Evolutionary conservation across 2,888 invertebrate genomes (phyloP).

Genomic region (Drosophila kanekoi): DNA sequence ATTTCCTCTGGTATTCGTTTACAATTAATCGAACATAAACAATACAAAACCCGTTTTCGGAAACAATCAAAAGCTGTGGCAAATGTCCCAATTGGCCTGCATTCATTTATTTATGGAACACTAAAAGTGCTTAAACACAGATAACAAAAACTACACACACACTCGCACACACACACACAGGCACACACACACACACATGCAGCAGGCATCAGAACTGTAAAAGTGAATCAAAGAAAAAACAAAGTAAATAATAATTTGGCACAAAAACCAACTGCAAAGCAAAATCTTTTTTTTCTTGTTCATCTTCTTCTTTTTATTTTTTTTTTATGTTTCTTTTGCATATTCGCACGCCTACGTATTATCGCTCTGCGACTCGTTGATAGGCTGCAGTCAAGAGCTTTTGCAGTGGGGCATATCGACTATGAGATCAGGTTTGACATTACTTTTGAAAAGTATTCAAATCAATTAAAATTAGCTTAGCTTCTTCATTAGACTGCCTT

Average conservation of each 20-base stretch:
- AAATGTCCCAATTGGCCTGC: conserved; percentile 16
- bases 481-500: not conserved
- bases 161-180: not conserved
- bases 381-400: conserved; percentile 4
- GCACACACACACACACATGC: not conserved
- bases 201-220: conserved; percentile 20
- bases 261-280: conserved; percentile 24
- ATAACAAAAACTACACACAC: conserved; percentile 33
- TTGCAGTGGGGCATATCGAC: conserved; percentile 10
- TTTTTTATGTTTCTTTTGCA: conserved; percentile 20
- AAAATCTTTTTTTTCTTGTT: conserved; percentile 15
- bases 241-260: conserved; percentile 29
- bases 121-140: conserved; percentile 38
- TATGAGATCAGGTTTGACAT: not conserved
- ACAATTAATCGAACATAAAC: conserved; percentile 52
- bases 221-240: conserved; percentile 8
- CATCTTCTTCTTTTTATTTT: not conserved
- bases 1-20: conserved; percentile 32
- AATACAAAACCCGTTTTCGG: conserved; percentile 26
- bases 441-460: not conserved
- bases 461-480: not conserved
- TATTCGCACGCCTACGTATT: conserved; percentile 35
- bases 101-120: conserved; percentile 33
- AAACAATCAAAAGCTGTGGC: conserved; percentile 36
- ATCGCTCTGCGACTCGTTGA: not conserved